Evolutionary conservation across 2,888 invertebrate genomes (phyloP).

Genomic region (Pantelozetes paolii): DNA sequence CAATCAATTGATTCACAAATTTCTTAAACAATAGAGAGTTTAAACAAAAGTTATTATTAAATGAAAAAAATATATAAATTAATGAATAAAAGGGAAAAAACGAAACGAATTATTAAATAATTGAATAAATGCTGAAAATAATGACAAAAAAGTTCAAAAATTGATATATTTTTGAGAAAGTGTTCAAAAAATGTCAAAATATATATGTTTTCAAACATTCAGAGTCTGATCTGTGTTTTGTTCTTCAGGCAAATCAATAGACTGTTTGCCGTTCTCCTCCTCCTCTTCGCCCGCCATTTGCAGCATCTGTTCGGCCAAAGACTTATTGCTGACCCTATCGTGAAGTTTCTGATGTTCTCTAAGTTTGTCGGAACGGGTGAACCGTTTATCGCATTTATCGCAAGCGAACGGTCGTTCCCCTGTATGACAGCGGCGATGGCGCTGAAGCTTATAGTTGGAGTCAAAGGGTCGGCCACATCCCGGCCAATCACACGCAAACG

Average conservation of each 20-base stretch:
- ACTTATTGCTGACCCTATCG: background rate
- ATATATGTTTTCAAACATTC: too few relatives aligned
- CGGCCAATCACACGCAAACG: slow-evolving; percentile 36
- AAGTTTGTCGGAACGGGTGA: slow-evolving; percentile 36
- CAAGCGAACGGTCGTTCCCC: slow-evolving; percentile 39
- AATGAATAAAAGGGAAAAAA: too few relatives aligned
- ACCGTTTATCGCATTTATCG: background rate
- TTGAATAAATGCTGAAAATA: too few relatives aligned
- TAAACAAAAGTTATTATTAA: too few relatives aligned
- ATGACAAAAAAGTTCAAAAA: too few relatives aligned
- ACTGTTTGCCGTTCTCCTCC: background rate
- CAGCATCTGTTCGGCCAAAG: background rate
- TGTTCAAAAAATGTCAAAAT: too few relatives aligned
- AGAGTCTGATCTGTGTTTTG: background rate
- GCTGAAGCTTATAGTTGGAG: slow-evolving; percentile 37
- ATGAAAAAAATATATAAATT: too few relatives aligned
- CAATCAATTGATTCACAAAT: too few relatives aligned
- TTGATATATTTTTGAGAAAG: too few relatives aligned
- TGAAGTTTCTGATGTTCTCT: slow-evolving; percentile 31
- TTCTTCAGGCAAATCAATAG: background rate
- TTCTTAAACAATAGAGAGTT: too few relatives aligned
- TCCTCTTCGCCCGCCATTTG: background rate
- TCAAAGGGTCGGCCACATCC: slow-evolving; percentile 23
- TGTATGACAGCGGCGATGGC: slow-evolving; percentile 27
- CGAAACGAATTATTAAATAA: too few relatives aligned